These are phyloP conservation scores for Chionis minor DNA, from an alignment of 2,113 vertebrate species.

Conservation along the genomic window DNA sequence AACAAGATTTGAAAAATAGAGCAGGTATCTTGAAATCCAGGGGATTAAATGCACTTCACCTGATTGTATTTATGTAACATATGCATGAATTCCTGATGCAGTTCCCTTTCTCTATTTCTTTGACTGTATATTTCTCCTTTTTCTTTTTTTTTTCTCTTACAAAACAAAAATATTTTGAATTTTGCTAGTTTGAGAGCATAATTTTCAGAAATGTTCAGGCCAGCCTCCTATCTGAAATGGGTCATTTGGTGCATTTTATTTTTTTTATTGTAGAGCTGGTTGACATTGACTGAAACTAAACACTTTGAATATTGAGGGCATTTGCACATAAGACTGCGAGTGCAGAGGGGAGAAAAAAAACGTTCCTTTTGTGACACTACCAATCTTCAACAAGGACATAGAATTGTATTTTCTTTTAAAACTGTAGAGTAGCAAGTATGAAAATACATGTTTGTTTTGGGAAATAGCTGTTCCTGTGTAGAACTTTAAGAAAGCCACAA, in stretches of 20 bases:
- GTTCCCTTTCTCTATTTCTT: background rate
- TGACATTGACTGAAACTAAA: background rate
- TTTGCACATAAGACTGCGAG: background rate
- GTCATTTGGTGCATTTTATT: background rate
- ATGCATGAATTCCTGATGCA: background rate
- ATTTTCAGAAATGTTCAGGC: background rate
- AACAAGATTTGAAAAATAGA: slow-evolving; percentile 9
- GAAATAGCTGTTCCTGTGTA: background rate
- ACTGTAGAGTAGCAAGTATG: background rate
- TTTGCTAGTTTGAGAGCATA: background rate
- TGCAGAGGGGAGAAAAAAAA: background rate
- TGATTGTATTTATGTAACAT: slow-evolving; percentile 43
- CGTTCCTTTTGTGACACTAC: background rate
- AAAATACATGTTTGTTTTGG: background rate
- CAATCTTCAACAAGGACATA: background rate
- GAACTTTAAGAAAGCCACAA: background rate
- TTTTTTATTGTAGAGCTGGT: background rate
- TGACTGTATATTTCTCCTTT: background rate
- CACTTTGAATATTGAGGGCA: background rate
- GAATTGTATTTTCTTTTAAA: background rate
- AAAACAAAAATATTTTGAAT: background rate
- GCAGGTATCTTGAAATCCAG: slow-evolving; percentile 19
- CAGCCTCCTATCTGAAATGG: background rate
- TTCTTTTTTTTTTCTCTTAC: background rate
- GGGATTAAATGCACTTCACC: slow-evolving; percentile 16